Conservation (phyloP, 2,113 vertebrate genomes). For the Pollimyrus isidori region DNA sequence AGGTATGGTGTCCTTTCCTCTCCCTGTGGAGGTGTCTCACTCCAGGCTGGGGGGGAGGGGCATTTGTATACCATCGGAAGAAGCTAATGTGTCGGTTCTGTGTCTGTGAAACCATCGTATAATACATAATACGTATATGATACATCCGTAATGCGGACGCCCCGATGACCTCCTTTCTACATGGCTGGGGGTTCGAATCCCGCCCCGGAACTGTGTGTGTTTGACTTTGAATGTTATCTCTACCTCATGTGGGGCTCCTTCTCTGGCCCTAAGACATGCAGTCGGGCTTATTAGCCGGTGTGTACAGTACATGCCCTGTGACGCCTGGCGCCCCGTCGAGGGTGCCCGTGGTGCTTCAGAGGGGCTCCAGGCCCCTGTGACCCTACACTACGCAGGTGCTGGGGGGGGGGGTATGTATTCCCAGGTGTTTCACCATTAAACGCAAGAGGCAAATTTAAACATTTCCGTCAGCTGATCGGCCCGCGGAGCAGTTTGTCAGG, state of each 20-base stretch:
- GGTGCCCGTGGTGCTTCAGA: background rate
- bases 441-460: background rate
- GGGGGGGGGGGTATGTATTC: background rate
- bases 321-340: background rate
- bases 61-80: background rate
- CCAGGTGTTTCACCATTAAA: background rate
- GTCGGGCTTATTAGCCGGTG: background rate
- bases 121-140: background rate
- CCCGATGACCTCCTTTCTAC: background rate
- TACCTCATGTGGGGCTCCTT: background rate
- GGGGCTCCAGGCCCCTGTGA: background rate
- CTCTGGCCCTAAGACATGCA: background rate
- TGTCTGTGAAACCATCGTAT: background rate
- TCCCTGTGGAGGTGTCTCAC: background rate
- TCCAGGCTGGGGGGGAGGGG: background rate
- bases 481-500: background rate
- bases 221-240: background rate
- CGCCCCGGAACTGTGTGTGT: background rate
- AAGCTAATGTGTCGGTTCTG: background rate
- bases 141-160: background rate
- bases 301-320: background rate
- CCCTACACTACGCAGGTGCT: background rate
- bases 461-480: background rate
- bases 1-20: background rate
- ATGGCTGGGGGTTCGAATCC: background rate